Evolutionary conservation across 2,113 vertebrate species (phyloP), one percentile per base, ranked within the genome.

Genomic region (Melanostigma gelatinosum): DNA sequence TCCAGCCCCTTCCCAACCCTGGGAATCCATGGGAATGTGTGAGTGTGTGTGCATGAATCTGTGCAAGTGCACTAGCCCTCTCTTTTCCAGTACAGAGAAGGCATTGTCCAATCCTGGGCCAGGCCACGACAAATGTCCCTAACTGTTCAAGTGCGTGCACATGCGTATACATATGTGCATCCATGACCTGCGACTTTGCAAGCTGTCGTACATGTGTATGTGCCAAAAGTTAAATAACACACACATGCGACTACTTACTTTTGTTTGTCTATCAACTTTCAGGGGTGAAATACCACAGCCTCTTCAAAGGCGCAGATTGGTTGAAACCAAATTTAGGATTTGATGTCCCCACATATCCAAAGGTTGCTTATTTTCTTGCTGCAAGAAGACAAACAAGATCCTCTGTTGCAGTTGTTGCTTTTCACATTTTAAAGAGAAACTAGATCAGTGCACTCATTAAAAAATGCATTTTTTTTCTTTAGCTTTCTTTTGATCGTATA

Each of bases 1-100:
- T 74, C 82, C 69, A 74, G 77, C 79, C 89, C 87, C 87, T 93
- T 84, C 85, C 76, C 77, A 81, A 79, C 87, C 88, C 83, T 93
- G 90, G 87, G 90, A 94, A 94, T 91, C 91, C 76, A 81, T 88
- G 86, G 80, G 92, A 93, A 92, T 94, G 85, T 87, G 77, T 75
- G 82, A 75, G 77, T 60, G 85, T 61, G 75, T 72, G 72, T 83
- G 83, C 82, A 72, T 88, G 76, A 68, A 86, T 82, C 85, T 75
- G 77, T 84, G 81, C 80, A 75, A 86, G 87, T 83, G 91, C 82
- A 80, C 77, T 80, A 77, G 75, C 84, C 79, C 88, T 91, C 85
- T 87, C 87, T 88, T 87, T 90, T 74, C 42, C 58, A 87, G 87
- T 76, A 95, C 93, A 95, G 93, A 94, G 93, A 84, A 77, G 80